Evolutionary conservation across 2,797 vertebrate genomes (phyloP).

Genomic region (Macrochelys suwanniensis): DNA sequence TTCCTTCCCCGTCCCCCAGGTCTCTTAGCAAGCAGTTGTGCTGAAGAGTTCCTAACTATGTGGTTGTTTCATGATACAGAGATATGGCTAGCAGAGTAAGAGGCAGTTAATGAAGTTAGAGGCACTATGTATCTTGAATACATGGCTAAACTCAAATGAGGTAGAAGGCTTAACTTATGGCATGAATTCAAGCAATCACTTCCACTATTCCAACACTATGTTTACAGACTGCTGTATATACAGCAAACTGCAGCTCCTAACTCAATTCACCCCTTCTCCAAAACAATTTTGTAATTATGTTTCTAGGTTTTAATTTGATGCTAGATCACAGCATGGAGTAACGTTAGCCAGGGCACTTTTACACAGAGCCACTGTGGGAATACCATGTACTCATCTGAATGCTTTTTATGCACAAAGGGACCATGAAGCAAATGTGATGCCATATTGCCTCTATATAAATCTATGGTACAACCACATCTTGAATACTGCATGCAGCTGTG

Average conservation of each 20-base stretch:
- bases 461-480: too few species aligned
- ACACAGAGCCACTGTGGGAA: not conserved
- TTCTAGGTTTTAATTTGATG: not conserved
- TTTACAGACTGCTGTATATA: not conserved
- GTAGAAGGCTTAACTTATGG: not conserved
- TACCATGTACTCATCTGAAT: not conserved
- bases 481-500: too few species aligned
- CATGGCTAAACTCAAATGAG: not conserved
- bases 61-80: not conserved
- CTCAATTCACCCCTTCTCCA: not conserved
- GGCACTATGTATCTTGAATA: not conserved
- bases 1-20: not conserved
- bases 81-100: not conserved
- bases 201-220: not conserved
- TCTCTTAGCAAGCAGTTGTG: not conserved
- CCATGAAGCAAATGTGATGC: conserved; percentile 60
- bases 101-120: not conserved
- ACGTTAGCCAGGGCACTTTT: not conserved
- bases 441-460: not conserved
- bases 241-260: not conserved
- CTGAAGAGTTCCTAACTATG: not conserved
- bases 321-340: not conserved
- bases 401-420: conserved; percentile 52
- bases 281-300: not conserved
- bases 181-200: not conserved